These are phyloP conservation scores for Drosophila persimilis DNA, from an alignment of 1,140 invertebrate genomes.

Conservation along the genomic window DNA sequence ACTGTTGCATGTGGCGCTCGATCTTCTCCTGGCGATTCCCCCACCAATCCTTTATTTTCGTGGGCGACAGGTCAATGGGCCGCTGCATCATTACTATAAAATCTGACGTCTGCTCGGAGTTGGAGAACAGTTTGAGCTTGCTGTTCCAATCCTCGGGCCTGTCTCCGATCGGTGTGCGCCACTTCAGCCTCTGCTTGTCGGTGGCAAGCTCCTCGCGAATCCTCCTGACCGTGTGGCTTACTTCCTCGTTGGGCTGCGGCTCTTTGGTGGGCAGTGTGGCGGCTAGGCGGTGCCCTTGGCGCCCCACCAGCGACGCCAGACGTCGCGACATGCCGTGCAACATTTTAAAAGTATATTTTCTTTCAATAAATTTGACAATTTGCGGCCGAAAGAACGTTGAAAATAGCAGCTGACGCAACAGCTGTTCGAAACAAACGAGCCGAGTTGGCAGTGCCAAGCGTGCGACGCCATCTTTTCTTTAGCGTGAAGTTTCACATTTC, in stretches of 20 bases:
- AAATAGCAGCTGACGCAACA: constrained; percentile 58
- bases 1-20: constrained; percentile 82
- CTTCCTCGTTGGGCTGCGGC: constrained; percentile 33
- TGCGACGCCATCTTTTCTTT: constrained; percentile 64
- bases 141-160: constrained; percentile 82
- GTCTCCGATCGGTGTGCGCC: constrained; percentile 83
- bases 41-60: constrained; percentile 83
- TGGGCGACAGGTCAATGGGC: constrained; percentile 83
- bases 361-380: neutral
- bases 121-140: constrained; percentile 82
- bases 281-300: constrained; percentile 9
- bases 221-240: constrained; percentile 63
- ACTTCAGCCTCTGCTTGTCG: constrained; percentile 81
- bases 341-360: constrained; percentile 1
- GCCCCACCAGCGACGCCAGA: neutral
- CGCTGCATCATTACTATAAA: constrained; percentile 83
- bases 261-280: constrained; percentile 38
- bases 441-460: constrained; percentile 25
- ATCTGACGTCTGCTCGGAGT: constrained; percentile 79
- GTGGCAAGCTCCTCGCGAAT: constrained; percentile 65
- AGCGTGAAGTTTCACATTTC: constrained; percentile 41
- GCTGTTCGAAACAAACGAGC: constrained; percentile 30
- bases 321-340: constrained; percentile 13
- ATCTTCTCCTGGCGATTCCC: constrained; percentile 67
- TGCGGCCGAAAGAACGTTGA: neutral